phyloP scores from a whole-genome alignment of 1,140 invertebrate species.

The Luehdorfia chinensis region DNA sequence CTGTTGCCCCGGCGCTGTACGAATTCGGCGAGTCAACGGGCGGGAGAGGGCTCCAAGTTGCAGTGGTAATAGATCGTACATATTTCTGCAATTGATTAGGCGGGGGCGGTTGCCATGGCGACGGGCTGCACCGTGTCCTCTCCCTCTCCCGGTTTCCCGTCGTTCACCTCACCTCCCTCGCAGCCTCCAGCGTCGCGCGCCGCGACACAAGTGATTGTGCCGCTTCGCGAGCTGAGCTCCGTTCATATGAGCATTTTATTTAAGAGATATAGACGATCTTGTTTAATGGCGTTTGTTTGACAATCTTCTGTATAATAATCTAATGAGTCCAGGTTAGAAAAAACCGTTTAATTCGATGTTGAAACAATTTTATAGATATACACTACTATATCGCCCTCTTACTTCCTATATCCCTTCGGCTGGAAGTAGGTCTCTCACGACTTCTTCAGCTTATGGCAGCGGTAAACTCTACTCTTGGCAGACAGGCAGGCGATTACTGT shows the following conservation, averaged over 20 bases:
- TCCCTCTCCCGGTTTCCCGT: not conserved
- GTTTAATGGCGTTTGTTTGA: not conserved
- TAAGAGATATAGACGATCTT: not conserved
- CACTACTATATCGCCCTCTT: not conserved
- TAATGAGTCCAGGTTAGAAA: too few species aligned
- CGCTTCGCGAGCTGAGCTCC: constrained; percentile 3
- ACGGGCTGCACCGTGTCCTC: constrained; percentile 44
- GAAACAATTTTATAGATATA: not conserved
- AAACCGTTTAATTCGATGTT: not conserved
- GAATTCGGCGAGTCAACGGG: constrained; percentile 4
- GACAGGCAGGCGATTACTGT: too few species aligned
- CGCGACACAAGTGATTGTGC: constrained; percentile 32
- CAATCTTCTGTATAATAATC: too few species aligned
- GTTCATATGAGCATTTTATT: too few species aligned
- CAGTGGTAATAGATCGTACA: constrained; percentile 62
- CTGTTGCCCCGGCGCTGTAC: constrained; percentile 12
- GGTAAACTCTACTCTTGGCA: too few species aligned
- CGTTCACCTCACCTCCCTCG: constrained; percentile 21
- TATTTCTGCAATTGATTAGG: constrained; percentile 77
- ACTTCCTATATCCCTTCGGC: too few species aligned
- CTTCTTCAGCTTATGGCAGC: too few species aligned
- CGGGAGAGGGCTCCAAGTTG: constrained; percentile 26
- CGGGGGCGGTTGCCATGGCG: constrained; percentile 70
- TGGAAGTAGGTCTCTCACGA: too few species aligned
- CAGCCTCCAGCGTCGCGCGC: constrained; percentile 16